These are phyloP conservation scores for Toxostoma redivivum DNA, from an alignment of 2,113 vertebrate genomes.

Conservation along the genomic window DNA sequence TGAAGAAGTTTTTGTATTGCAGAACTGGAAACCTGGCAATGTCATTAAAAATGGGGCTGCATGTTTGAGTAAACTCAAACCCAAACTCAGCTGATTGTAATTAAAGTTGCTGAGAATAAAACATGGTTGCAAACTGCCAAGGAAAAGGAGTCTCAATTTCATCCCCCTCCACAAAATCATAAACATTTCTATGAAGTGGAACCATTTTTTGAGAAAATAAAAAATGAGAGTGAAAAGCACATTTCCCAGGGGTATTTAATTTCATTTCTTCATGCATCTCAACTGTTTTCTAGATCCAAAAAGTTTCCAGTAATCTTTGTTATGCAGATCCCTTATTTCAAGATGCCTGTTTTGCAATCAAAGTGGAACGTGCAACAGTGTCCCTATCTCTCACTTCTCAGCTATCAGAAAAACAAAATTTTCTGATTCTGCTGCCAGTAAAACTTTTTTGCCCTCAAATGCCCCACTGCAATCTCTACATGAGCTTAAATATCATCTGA, in stretches of 20 bases:
- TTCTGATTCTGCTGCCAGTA: background rate
- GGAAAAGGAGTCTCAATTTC: slow-evolving; percentile 3
- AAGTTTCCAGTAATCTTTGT: slow-evolving; percentile 7
- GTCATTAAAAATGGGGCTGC: background rate
- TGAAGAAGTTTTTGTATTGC: background rate
- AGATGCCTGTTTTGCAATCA: slow-evolving; percentile 41
- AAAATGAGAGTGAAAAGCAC: background rate
- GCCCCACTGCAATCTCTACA: background rate
- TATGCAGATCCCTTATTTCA: background rate
- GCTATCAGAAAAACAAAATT: background rate
- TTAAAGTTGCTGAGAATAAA: slow-evolving; percentile 38
- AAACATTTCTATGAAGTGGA: slow-evolving; percentile 43
- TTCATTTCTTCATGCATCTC: slow-evolving; percentile 6
- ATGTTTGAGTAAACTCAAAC: background rate
- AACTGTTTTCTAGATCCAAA: background rate
- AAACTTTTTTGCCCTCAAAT: background rate
- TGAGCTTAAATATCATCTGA: background rate
- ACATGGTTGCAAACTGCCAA: background rate
- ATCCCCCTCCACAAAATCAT: background rate
- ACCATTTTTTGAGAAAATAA: background rate
- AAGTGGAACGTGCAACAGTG: background rate
- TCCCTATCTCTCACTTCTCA: background rate
- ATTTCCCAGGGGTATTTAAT: slow-evolving; percentile 20
- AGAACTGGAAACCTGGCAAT: background rate
- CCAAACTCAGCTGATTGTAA: slow-evolving; percentile 45